These are phyloP conservation scores for Falcaria lacertinaria DNA, from an alignment of 2,888 invertebrate genomes.

Conservation along the genomic window DNA sequence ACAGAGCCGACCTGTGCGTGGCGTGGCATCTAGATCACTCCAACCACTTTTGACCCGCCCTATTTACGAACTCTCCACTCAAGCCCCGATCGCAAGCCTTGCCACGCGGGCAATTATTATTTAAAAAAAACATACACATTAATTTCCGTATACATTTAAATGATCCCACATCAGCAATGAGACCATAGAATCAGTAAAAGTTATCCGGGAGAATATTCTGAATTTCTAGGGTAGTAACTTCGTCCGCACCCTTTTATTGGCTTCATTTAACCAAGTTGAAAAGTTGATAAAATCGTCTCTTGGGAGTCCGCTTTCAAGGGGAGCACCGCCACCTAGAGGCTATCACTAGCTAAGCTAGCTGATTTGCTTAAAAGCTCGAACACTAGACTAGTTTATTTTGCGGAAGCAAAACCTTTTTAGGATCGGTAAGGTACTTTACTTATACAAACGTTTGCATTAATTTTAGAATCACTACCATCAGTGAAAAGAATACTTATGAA, in stretches of 20 bases:
- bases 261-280: conserved; percentile 5
- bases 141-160: background rate
- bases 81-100: conserved; percentile 13
- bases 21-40: conserved; percentile 39
- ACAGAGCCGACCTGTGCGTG: conserved; percentile 38
- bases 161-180: no score
- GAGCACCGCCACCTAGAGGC: conserved; percentile 17
- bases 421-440: background rate
- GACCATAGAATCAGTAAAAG: no score
- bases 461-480: no score
- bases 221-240: background rate
- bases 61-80: conserved; percentile 23
- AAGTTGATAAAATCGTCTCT: conserved; percentile 18
- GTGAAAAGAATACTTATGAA: no score
- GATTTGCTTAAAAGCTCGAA: conserved; percentile 26
- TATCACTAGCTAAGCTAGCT: conserved; percentile 10
- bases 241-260: background rate
- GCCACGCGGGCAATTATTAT: background rate
- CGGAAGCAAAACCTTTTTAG: background rate
- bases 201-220: background rate
- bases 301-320: conserved; percentile 18
- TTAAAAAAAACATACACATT: background rate
- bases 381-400: background rate
- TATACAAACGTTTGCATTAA: background rate
- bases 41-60: conserved; percentile 47